These are phyloP conservation scores for Florisuga fusca DNA, from an alignment of 2,797 vertebrate genomes.

Conservation along the genomic window DNA sequence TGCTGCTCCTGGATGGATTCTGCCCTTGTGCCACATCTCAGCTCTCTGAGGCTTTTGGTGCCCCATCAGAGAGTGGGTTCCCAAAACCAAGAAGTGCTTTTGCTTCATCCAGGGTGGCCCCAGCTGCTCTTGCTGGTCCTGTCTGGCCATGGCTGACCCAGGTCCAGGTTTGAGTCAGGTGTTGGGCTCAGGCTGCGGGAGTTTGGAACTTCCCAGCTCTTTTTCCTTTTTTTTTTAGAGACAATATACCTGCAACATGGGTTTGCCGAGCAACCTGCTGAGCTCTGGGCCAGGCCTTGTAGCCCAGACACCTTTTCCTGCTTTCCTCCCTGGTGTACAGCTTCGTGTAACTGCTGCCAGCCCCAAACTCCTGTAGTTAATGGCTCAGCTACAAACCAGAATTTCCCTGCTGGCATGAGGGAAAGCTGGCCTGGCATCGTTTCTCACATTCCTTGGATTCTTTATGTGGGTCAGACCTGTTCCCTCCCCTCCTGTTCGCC, in stretches of 20 bases:
- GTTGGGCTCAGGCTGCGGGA: background rate
- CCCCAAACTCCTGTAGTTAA: background rate
- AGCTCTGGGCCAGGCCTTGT: background rate
- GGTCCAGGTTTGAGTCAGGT: background rate
- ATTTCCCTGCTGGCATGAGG: background rate
- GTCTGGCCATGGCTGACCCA: accelerated
- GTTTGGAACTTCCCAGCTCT: background rate
- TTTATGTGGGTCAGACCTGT: accelerated
- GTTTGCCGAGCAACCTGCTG: background rate
- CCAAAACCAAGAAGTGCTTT: background rate
- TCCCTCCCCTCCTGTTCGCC: background rate
- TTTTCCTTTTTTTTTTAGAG: background rate
- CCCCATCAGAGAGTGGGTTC: background rate
- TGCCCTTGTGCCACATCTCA: background rate
- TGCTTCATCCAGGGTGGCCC: no score
- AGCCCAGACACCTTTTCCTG: accelerated
- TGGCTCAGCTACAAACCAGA: background rate
- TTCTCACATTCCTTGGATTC: background rate
- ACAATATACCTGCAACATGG: accelerated
- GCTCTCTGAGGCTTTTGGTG: background rate
- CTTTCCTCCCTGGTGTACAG: background rate
- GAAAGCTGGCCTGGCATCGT: background rate
- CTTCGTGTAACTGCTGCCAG: background rate
- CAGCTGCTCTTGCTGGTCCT: accelerated
- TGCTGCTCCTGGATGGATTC: background rate